A percentile compares a stretch with the other conserved stretches of the same genome.
Conservation (phyloP, 2,888 invertebrate species). For the Athripsodes cinereus region DNA sequence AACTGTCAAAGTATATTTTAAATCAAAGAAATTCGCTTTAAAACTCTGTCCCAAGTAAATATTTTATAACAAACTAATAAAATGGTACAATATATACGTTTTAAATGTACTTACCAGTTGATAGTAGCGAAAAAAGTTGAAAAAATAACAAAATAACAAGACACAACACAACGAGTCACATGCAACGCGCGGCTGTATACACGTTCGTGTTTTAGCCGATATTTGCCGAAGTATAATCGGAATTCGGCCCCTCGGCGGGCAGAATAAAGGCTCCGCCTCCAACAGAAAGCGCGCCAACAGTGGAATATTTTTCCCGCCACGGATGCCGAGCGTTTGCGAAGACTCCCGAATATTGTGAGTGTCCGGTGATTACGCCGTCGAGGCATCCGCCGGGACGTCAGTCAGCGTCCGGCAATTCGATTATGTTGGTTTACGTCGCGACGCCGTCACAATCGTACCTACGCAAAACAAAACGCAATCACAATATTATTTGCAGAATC, state of each 20-base stretch:
- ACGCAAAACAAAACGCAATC: constrained; percentile 8
- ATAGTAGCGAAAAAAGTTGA: constrained; percentile 2
- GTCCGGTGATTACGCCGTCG: constrained; percentile 25
- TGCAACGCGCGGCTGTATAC: constrained; percentile 16
- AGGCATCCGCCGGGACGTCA: constrained; percentile 21
- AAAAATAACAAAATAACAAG: neutral
- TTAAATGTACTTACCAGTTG: constrained; percentile 4
- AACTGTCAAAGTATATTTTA: constrained; percentile 17
- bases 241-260: constrained; percentile 21
- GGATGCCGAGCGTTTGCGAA: constrained; percentile 20
- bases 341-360: constrained; percentile 21
- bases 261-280: constrained; percentile 13
- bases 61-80: neutral
- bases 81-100: neutral
- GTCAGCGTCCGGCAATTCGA: constrained; percentile 26
- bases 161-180: neutral
- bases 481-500: neutral
- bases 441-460: constrained; percentile 16
- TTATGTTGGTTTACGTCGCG: constrained; percentile 23
- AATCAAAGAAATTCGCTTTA: neutral
- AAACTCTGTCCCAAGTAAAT: neutral
- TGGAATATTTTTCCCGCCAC: constrained; percentile 20
- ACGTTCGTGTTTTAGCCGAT: neutral
- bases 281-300: constrained; percentile 10
- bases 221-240: constrained; percentile 11